phyloP scores from a whole-genome alignment of 1,140 invertebrate genomes.

The Lutraria rhynchaena region DNA sequence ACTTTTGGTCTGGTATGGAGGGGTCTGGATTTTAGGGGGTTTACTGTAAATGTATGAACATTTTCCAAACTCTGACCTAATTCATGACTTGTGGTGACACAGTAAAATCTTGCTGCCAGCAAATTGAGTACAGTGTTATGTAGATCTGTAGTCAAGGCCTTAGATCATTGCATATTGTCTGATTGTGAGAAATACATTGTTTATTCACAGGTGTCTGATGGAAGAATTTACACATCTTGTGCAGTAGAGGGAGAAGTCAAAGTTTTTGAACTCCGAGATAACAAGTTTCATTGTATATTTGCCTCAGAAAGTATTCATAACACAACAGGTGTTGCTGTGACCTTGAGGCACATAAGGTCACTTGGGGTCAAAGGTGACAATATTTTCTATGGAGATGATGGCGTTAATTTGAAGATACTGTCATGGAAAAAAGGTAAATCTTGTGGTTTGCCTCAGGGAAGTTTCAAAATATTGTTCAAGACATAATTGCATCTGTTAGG shows the following conservation, averaged over 20 bases:
- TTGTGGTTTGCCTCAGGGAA: too few species aligned
- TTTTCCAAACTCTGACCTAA: too few species aligned
- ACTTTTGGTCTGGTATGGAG: too few species aligned
- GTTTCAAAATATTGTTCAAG: too few species aligned
- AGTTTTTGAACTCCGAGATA: conserved; percentile 67
- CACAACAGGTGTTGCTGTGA: conserved; percentile 35
- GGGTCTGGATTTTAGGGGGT: too few species aligned
- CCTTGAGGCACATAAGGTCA: conserved; percentile 62
- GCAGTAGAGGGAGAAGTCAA: conserved; percentile 70
- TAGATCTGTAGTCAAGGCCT: not conserved
- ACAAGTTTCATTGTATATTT: conserved; percentile 68
- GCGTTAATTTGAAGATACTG: conserved; percentile 76
- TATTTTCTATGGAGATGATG: conserved; percentile 76
- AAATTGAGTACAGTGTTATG: not conserved
- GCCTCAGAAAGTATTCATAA: conserved; percentile 69
- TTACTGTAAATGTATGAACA: too few species aligned
- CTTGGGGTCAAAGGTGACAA: conserved; percentile 56
- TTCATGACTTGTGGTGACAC: not conserved
- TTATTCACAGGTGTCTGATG: conserved; percentile 23
- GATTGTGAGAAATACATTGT: too few species aligned
- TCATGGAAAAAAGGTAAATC: conserved; percentile 79
- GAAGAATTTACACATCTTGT: conserved; percentile 33
- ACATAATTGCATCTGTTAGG: too few species aligned
- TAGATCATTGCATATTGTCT: not conserved
- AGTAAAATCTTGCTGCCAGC: not conserved